Percentiles rank a stretch among this genome's conserved stretches.
These are phyloP conservation scores for Lycaena phlaeas DNA, from an alignment of 2,888 invertebrate genomes.

Conservation along the genomic window DNA sequence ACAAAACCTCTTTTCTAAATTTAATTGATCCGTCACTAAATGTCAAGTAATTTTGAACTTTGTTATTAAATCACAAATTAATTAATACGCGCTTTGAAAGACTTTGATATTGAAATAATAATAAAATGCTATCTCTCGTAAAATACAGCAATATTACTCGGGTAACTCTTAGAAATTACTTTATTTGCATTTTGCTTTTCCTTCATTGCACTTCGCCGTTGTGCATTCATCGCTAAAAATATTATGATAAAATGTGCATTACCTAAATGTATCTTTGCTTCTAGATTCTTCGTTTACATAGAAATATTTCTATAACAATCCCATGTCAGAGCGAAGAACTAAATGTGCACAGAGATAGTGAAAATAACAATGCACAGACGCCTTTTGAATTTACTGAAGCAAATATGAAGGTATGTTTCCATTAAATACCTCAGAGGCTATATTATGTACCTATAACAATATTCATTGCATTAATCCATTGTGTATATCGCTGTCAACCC, in stretches of 20 bases:
- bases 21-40: too few relatives aligned
- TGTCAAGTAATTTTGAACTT: too few relatives aligned
- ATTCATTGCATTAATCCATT: too few relatives aligned
- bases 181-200: constrained; percentile 5
- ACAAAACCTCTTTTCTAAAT: too few relatives aligned
- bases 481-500: too few relatives aligned
- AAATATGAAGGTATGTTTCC: neutral
- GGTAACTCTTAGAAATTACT: constrained; percentile 6
- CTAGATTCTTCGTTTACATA: constrained; percentile 19
- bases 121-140: constrained; percentile 2
- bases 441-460: too few relatives aligned
- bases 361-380: constrained; percentile 37
- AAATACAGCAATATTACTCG: constrained; percentile 2
- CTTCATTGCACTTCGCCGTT: constrained; percentile 6
- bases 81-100: too few relatives aligned
- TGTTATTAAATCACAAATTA: too few relatives aligned
- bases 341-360: constrained; percentile 41
- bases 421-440: too few relatives aligned
- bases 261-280: constrained; percentile 11
- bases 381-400: constrained; percentile 53
- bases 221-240: neutral
- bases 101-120: too few relatives aligned
- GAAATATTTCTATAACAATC: constrained; percentile 32
- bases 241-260: constrained; percentile 7
- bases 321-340: constrained; percentile 35